Evolutionary conservation across 2,888 invertebrate genomes (phyloP).

Genomic region (Cyaniris semiargus): DNA sequence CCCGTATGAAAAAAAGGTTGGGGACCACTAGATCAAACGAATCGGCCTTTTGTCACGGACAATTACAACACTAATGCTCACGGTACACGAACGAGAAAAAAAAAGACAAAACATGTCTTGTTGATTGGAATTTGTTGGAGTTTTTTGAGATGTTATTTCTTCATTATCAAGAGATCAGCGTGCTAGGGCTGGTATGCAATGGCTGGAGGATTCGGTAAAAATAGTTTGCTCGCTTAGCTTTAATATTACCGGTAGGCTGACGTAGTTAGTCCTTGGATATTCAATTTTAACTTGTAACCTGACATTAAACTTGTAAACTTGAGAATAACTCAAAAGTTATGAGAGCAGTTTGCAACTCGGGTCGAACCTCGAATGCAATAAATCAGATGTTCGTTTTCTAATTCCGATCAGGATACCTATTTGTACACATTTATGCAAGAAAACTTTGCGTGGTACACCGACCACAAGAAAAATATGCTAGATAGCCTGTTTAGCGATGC

Average conservation of each 20-base stretch:
- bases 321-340: background rate
- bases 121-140: background rate
- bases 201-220: too few relatives aligned
- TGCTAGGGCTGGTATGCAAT: background rate
- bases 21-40: constrained; percentile 35
- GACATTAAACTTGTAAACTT: too few relatives aligned
- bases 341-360: background rate
- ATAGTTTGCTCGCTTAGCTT: too few relatives aligned
- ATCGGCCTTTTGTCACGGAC: constrained; percentile 38
- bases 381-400: background rate
- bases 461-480: background rate
- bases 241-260: too few relatives aligned
- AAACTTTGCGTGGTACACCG: background rate
- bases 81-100: background rate
- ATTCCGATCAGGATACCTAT: too few relatives aligned
- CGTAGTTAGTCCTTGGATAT: too few relatives aligned
- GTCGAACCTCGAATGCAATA: background rate
- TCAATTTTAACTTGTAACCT: too few relatives aligned
- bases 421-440: background rate
- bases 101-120: background rate
- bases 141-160: background rate
- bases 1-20: too few relatives aligned
- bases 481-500: constrained; percentile 14
- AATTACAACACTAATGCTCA: constrained; percentile 34
- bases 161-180: background rate